Evolutionary conservation across 2,113 vertebrate species (phyloP).

Genomic region (Chamaea fasciata): DNA sequence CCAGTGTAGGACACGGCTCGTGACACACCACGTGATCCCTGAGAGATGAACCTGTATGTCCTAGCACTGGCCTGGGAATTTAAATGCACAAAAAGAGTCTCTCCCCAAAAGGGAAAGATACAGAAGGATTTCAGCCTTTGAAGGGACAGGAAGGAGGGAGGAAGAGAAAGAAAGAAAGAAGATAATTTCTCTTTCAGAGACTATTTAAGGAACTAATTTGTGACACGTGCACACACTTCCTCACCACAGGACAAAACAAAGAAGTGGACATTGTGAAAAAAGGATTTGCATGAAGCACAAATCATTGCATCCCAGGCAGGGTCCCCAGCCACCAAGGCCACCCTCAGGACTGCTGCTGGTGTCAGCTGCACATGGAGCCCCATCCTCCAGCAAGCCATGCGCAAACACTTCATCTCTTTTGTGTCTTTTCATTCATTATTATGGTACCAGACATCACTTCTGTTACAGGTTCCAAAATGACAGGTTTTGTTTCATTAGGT

Average conservation of each 20-base stretch:
- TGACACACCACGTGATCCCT: rapidly evolving
- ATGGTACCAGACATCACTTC: background rate
- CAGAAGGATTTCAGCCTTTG: background rate
- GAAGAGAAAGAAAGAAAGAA: background rate
- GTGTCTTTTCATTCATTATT: background rate
- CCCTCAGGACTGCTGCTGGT: background rate
- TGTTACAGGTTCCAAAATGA: background rate
- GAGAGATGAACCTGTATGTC: background rate
- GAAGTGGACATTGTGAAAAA: background rate
- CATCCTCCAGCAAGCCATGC: background rate
- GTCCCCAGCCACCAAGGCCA: background rate
- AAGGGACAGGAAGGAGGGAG: background rate
- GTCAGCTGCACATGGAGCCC: background rate
- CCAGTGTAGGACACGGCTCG: rapidly evolving
- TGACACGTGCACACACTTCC: background rate
- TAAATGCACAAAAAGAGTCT: background rate
- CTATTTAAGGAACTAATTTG: background rate
- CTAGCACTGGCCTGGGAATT: background rate
- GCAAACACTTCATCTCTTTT: background rate
- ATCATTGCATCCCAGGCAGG: background rate
- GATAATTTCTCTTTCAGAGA: background rate
- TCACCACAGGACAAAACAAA: background rate
- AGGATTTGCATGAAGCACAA: background rate
- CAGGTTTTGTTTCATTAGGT: background rate
- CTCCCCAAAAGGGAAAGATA: background rate